Evolutionary conservation across 2,888 invertebrate genomes (phyloP).

Genomic region (Monopis laevigella): DNA sequence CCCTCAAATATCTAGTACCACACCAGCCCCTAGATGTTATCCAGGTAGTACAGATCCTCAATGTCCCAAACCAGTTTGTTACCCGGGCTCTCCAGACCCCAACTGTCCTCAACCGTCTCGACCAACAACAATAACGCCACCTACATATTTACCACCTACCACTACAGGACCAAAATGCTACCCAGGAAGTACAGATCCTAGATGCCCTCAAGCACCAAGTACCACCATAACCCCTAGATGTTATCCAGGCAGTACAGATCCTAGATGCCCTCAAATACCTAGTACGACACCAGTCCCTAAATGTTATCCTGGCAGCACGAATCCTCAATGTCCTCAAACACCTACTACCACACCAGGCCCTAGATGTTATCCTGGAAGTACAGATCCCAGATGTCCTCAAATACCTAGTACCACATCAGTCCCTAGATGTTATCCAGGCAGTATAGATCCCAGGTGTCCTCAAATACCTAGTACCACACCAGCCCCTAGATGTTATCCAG

Average conservation of each 20-base stretch:
- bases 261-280: constrained; percentile 23
- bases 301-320: constrained; percentile 34
- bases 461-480: constrained; percentile 22
- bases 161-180: constrained; percentile 28
- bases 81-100: constrained; percentile 31
- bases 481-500: constrained; percentile 27
- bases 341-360: constrained; percentile 22
- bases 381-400: constrained; percentile 28
- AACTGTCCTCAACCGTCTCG: constrained; percentile 30
- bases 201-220: constrained; percentile 30
- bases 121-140: constrained; percentile 22
- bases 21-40: constrained; percentile 23
- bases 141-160: constrained; percentile 35
- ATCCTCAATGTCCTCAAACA: constrained; percentile 39
- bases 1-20: constrained; percentile 21
- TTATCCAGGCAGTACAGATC: constrained; percentile 23
- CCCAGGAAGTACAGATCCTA: constrained; percentile 33
- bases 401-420: constrained; percentile 23
- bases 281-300: constrained; percentile 21
- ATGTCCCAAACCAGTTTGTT: constrained; percentile 33
- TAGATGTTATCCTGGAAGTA: constrained; percentile 31
- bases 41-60: constrained; percentile 29
- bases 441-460: constrained; percentile 27
- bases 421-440: constrained; percentile 29
- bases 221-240: constrained; percentile 23